Percentiles rank a stretch among this genome's conserved stretches.
Conservation (phyloP, 2,113 vertebrate genomes). For the Arenaria interpres region DNA sequence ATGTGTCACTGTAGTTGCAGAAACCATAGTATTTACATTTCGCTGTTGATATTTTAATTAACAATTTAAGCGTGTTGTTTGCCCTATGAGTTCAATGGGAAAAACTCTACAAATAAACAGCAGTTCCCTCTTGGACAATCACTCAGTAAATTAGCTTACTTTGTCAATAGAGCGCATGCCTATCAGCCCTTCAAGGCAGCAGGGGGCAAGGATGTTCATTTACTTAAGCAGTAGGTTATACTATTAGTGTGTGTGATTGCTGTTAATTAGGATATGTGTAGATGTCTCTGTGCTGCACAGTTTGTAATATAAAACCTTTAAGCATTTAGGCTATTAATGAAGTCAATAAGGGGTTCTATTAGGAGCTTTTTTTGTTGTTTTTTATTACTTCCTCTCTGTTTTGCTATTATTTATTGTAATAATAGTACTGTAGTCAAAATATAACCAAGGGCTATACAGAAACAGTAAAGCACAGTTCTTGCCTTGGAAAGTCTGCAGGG, state of each 20-base stretch:
- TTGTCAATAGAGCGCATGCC: constrained; percentile 83
- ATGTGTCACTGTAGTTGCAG: constrained; percentile 41
- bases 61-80: constrained; percentile 79
- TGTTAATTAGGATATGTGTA: constrained; percentile 81
- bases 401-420: constrained; percentile 39
- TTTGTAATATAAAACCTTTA: constrained; percentile 71
- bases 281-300: constrained; percentile 68
- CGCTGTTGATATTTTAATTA: constrained; percentile 83
- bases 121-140: constrained; percentile 84
- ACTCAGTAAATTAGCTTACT: constrained; percentile 82
- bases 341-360: constrained; percentile 71
- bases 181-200: constrained; percentile 80
- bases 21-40: constrained; percentile 74
- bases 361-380: background rate
- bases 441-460: background rate
- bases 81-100: constrained; percentile 77
- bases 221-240: constrained; percentile 86
- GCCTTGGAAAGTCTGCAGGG: background rate
- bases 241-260: constrained; percentile 83
- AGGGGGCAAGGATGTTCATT: constrained; percentile 83
- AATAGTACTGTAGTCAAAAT: background rate
- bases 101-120: constrained; percentile 83
- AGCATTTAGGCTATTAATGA: constrained; percentile 77
- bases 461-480: background rate
- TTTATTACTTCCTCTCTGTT: constrained; percentile 3